Base-by-base conservation (phyloP, 2,888 invertebrate species). In the Patella pellucida region DNA sequence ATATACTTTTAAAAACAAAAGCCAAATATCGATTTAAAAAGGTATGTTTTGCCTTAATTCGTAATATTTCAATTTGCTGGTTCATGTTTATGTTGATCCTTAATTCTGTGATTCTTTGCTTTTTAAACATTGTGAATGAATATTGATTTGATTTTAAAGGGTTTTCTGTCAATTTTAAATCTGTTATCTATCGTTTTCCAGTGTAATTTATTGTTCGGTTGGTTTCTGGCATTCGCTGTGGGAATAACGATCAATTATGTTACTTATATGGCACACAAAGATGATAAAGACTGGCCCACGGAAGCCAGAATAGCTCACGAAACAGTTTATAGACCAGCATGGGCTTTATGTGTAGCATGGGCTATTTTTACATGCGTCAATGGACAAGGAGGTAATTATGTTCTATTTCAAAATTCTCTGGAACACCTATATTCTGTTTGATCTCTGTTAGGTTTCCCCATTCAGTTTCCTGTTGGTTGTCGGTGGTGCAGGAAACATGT, bases 11-110 rank as follows among this genome's bases (percentile, higher is more conserved):
- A 41, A 69, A 56, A n/a, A 76, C 78, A 15, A 76, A 75, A 12
- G 72, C 76, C 15, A 73, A 72, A 31, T 69, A 78, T 69, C 76
- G 76, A 54, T 79, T 81, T 52, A 75, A 77, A 68, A 78, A 78
- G 81, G 81, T 81, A 74, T 68, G 67, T 19, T 56, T 14, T 9
- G 4, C 41, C 9, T 9, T 41, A 41, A 41, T 41, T 9, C 41
- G 41, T 41, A 41, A 41, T 41, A 41, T 41, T 41, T 41, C 9
- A 41, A 41, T 41, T 41, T 41, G 41, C 5, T 31, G 7, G 41
- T 41, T 41, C 41, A 41, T 7, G 41, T 41, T 41, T 41, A 41
- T 41, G 5, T 41, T 7, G 41, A 41, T 41, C 41, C 41, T 41
- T 41, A 41, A 41, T 41, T 41, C 41, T 41, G 41, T 41, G 41